A percentile compares a stretch with the other conserved stretches of the same genome.
These are phyloP conservation scores for Neoaliturus tenellus DNA, from an alignment of 2,888 invertebrate genomes.

Conservation along the genomic window DNA sequence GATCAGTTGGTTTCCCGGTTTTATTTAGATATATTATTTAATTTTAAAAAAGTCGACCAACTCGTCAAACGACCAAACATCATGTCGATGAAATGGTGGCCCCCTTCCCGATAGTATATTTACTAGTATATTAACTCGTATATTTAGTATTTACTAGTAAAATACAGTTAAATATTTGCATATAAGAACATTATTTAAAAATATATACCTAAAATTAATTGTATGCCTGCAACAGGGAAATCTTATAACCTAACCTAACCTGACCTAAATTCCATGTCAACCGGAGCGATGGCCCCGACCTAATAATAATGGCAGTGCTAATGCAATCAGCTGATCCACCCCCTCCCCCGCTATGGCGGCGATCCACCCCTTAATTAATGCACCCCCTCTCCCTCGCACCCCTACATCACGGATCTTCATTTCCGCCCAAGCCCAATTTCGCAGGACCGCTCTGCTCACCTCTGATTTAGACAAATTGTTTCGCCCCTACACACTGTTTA, in stretches of 20 bases:
- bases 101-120: too few relatives aligned
- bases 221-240: too few relatives aligned
- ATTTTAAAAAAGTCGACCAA: too few relatives aligned
- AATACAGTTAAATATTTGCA: too few relatives aligned
- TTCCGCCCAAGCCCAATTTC: conserved; percentile 22
- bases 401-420: neutral
- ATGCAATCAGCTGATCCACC: conserved; percentile 42
- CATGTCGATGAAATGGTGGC: too few relatives aligned
- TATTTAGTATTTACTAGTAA: too few relatives aligned
- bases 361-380: conserved; percentile 46
- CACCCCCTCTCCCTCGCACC: conserved; percentile 13
- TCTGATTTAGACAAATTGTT: conserved; percentile 50
- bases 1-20: too few relatives aligned
- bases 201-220: too few relatives aligned
- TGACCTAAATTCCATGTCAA: conserved; percentile 21
- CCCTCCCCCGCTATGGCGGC: conserved; percentile 17
- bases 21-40: too few relatives aligned
- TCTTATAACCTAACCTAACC: conserved; percentile 36
- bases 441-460: neutral
- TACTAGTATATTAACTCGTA: too few relatives aligned
- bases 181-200: too few relatives aligned
- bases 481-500: neutral
- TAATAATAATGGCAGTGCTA: conserved; percentile 34
- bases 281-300: conserved; percentile 32
- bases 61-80: too few relatives aligned